Evolutionary conservation across 2,113 vertebrate species (phyloP).

Genomic region (Neopipo cinnamomea): DNA sequence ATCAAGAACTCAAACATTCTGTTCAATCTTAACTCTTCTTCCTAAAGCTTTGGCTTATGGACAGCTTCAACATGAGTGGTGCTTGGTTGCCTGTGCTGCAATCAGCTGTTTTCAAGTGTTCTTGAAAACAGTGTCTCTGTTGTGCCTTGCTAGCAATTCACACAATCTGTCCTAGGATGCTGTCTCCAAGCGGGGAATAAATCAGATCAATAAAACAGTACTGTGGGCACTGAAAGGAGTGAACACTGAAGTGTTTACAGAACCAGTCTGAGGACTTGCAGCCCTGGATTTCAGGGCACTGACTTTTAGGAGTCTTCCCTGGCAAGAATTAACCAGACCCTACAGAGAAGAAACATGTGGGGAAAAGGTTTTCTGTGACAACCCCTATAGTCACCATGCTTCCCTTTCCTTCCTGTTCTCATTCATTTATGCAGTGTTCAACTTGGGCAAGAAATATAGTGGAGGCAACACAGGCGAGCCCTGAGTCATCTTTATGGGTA

Average conservation of each 20-base stretch:
- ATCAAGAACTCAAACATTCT: background rate
- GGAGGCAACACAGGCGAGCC: background rate
- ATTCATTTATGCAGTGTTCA: background rate
- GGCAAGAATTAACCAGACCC: background rate
- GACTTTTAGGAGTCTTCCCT: background rate
- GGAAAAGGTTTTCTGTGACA: background rate
- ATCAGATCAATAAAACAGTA: background rate
- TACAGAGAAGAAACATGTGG: background rate
- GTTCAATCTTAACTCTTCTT: background rate
- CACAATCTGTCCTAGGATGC: background rate
- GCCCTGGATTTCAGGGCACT: background rate
- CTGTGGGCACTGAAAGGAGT: background rate
- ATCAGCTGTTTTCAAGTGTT: background rate
- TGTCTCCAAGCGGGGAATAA: background rate
- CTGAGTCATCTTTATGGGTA: background rate
- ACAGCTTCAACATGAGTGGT: background rate
- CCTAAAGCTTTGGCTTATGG: background rate
- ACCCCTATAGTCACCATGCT: fast-evolving
- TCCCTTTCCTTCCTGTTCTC: background rate
- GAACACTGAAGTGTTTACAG: background rate
- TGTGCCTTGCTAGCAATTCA: background rate
- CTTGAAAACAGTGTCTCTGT: background rate
- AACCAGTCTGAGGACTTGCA: background rate
- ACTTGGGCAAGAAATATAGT: background rate
- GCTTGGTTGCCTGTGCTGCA: background rate